Evolutionary conservation across 2,797 vertebrate species (phyloP), one percentile per base, ranked within the genome.

Genomic region (Martes flavigula): DNA sequence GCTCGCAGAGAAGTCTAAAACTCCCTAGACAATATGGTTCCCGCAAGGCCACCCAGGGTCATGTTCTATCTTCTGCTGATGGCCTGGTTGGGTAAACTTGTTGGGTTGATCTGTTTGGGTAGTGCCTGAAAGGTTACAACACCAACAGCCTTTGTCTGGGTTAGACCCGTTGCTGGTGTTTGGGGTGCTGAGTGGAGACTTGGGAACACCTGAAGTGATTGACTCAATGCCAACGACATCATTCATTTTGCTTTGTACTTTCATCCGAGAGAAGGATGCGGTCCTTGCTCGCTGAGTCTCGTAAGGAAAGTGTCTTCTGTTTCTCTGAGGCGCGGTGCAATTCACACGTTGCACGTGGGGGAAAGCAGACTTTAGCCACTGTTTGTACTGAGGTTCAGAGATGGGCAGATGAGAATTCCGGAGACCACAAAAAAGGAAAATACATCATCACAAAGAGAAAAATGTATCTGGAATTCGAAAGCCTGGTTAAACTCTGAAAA

Each of bases 241-340:
- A 48, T 58, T 85, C 21, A 70, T 85, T 93, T 85, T 56, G 60
- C n/a, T 95, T 85, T 95, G 82, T 27, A 68, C 30, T 94, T 73
- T 82, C 60, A 72, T 60, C 56, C 4, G 23, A 94, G 79, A 27
- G 60, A 20, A 90, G 27, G 30, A 17, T 9, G 38, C 2, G 3
- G 4, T 38, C 40, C 15, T 70, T 30, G 18, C 35, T 27, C 60
- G 21, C 30, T 40, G 23, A 11, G 25, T 64, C 46, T 91, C 78
- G 40, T 48, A 23, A n/a, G 3, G 20, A 73, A 82, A 60, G 64
- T 14, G 9, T 46, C 21, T 27, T 62, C 60, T 40, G 2, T 66
- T 56, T 75, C 89, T 87, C 68, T 12, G 46, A 72, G 73, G 60
- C 6, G 23, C 12, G 43, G 11, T 2, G 27, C 54, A 21, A 32